Evolutionary conservation across 2,888 invertebrate species (phyloP).

Genomic region (Brachypalpus laphriformis): DNA sequence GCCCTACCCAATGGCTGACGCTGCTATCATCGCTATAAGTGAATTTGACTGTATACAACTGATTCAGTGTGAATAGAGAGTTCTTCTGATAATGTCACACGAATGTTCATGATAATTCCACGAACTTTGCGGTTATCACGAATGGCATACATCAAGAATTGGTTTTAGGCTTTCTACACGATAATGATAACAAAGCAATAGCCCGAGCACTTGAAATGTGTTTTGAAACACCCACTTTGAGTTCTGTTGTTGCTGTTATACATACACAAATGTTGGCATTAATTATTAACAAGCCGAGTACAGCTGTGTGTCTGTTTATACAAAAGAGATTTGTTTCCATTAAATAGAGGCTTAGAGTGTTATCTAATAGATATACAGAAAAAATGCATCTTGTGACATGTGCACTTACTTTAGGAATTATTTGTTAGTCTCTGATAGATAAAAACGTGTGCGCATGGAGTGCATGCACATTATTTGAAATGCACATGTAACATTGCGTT

Average conservation of each 20-base stretch:
- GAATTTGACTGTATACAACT: no score
- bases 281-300: background rate
- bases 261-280: background rate
- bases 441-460: background rate
- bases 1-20: no score
- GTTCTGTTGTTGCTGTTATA: background rate
- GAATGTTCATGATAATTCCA: background rate
- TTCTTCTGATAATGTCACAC: background rate
- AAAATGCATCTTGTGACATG: background rate
- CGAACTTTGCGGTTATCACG: background rate
- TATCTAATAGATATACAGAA: background rate
- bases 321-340: background rate
- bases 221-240: background rate
- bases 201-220: background rate
- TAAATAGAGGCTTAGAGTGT: background rate
- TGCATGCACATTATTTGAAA: no score
- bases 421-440: background rate
- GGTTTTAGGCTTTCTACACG: background rate
- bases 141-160: background rate
- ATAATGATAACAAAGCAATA: background rate
- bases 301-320: background rate
- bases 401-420: background rate
- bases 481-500: background rate
- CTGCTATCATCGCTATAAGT: no score
- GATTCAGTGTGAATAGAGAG: no score